Evolutionary conservation across 2,797 vertebrate species (phyloP).

Genomic region (Atherinosoma microstoma): DNA sequence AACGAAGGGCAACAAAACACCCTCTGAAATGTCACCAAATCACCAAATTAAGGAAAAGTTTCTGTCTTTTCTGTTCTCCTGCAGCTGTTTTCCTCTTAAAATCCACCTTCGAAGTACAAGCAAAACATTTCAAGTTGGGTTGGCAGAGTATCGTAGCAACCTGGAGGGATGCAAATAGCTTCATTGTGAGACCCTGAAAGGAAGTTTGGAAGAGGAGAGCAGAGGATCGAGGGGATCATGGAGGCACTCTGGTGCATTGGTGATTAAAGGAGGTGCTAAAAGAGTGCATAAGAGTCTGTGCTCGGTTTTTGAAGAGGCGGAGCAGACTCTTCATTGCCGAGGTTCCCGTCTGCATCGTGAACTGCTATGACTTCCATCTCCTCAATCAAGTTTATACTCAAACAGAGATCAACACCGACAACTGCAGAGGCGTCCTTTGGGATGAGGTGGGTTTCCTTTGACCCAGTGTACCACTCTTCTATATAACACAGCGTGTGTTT

Average conservation of each 20-base stretch:
- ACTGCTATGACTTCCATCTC: constrained; percentile 22
- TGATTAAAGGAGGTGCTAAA: constrained; percentile 53
- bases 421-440: constrained; percentile 17
- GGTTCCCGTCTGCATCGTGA: constrained; percentile 26
- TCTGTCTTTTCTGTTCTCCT: constrained; percentile 37
- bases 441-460: constrained; percentile 31
- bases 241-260: constrained; percentile 53
- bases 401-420: constrained; percentile 38
- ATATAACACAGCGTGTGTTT: constrained; percentile 6
- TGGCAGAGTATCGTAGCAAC: constrained; percentile 80
- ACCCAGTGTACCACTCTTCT: constrained; percentile 17
- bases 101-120: constrained; percentile 68
- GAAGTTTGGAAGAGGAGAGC: constrained; percentile 48
- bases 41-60: constrained; percentile 42
- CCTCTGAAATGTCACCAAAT: constrained; percentile 39
- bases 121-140: constrained; percentile 68
- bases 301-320: constrained; percentile 40
- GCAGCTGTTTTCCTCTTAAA: constrained; percentile 63
- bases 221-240: constrained; percentile 35
- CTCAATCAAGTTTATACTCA: constrained; percentile 42
- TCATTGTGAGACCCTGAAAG: constrained; percentile 76
- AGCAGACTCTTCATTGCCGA: constrained; percentile 39
- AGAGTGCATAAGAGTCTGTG: constrained; percentile 23
- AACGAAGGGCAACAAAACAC: constrained; percentile 32
- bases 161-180: constrained; percentile 74